These are phyloP conservation scores for Macropodus opercularis DNA, from an alignment of 2,797 vertebrate genomes.

Conservation along the genomic window DNA sequence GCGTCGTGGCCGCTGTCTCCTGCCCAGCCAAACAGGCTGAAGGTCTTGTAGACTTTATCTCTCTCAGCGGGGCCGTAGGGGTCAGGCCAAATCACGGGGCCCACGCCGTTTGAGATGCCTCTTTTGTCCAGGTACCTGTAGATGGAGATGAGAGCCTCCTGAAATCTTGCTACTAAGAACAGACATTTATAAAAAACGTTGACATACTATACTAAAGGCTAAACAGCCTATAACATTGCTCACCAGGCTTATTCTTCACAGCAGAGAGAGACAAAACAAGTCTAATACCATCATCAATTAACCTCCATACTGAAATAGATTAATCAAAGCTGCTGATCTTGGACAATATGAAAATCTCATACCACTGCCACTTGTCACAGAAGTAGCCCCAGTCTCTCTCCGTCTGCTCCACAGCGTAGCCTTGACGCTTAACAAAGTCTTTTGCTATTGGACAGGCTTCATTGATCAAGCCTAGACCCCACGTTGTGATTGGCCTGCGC, in stretches of 20 bases:
- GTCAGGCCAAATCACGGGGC: conserved; percentile 70
- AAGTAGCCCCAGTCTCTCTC: conserved; percentile 81
- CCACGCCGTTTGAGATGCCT: conserved; percentile 73
- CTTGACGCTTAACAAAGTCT: conserved; percentile 76
- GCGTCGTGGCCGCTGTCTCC: conserved; percentile 82
- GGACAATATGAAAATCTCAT: conserved; percentile 39
- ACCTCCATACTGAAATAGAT: conserved; percentile 16
- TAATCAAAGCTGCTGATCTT: conserved; percentile 13
- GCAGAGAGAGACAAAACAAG: too few species aligned
- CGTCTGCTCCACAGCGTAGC: conserved; percentile 76
- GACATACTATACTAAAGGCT: too few species aligned
- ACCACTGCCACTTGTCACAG: conserved; percentile 83
- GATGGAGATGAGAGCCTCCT: neutral
- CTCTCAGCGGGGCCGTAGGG: conserved; percentile 74
- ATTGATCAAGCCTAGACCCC: conserved; percentile 83
- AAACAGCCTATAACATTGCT: neutral
- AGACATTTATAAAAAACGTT: too few species aligned
- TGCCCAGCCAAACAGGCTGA: conserved; percentile 80
- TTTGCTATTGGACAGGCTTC: conserved; percentile 83
- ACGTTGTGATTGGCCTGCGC: conserved; percentile 78
- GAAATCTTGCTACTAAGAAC: neutral
- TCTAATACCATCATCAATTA: conserved; percentile 11
- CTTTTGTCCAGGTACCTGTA: conserved; percentile 78
- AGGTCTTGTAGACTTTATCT: conserved; percentile 76
- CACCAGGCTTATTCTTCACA: neutral